Evolutionary conservation across 2,888 invertebrate species (phyloP).

Genomic region (Drosophila limbata): DNA sequence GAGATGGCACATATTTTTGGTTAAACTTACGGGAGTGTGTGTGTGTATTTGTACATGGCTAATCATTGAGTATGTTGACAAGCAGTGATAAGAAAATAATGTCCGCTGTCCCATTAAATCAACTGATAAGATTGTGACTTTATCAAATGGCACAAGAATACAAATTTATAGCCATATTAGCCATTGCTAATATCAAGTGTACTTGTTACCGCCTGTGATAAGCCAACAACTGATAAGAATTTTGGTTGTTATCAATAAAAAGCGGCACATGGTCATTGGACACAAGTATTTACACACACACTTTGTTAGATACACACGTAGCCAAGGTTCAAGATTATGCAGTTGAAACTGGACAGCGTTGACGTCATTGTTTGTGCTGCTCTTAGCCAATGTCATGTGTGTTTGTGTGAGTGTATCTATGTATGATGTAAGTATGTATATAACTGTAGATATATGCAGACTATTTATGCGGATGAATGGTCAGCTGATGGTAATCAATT

Average conservation of each 20-base stretch:
- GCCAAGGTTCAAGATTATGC: slow-evolving; percentile 49
- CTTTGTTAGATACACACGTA: neutral
- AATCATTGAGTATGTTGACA: slow-evolving; percentile 50
- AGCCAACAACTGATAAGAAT: slow-evolving; percentile 39
- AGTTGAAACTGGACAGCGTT: slow-evolving; percentile 43
- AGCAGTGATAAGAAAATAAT: slow-evolving; percentile 33
- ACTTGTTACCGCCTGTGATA: slow-evolving; percentile 51
- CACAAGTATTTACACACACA: slow-evolving; percentile 4
- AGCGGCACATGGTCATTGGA: slow-evolving; percentile 49
- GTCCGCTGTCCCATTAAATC: slow-evolving; percentile 54
- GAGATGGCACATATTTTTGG: slow-evolving; percentile 10
- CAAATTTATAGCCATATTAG: slow-evolving; percentile 50
- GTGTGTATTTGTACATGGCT: slow-evolving; percentile 27
- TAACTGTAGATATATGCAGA: too few relatives aligned
- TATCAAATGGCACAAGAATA: slow-evolving; percentile 36
- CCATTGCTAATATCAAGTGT: slow-evolving; percentile 38
- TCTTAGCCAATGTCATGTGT: slow-evolving; percentile 36
- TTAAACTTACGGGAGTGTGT: slow-evolving; percentile 7
- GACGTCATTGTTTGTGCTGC: slow-evolving; percentile 26
- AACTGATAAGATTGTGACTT: slow-evolving; percentile 66
- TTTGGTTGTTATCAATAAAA: slow-evolving; percentile 12
- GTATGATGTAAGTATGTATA: neutral
- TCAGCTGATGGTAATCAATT: slow-evolving; percentile 46
- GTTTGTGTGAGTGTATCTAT: neutral
- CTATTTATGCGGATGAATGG: slow-evolving; percentile 19